A percentile compares a stretch with the other conserved stretches of the same genome.
These are phyloP conservation scores for Ophioninae sp. DNA, from an alignment of 2,888 invertebrate genomes.

Conservation along the genomic window DNA sequence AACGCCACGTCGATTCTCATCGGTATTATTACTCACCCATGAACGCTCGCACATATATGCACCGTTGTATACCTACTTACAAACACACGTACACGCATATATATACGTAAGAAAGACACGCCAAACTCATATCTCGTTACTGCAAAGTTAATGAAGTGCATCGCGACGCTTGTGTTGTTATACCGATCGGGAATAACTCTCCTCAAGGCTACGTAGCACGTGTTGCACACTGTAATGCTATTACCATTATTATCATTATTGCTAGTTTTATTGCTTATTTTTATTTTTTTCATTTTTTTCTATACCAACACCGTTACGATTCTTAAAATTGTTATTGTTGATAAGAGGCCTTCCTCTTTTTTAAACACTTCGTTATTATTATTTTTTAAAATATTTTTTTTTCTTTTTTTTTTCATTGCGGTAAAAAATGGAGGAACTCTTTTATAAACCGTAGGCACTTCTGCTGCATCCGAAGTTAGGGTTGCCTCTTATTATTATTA, in stretches of 20 bases:
- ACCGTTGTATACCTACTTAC: neutral
- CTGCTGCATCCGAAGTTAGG: no score
- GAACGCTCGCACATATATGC: neutral
- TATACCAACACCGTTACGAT: neutral
- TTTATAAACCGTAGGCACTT: no score
- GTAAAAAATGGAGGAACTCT: no score
- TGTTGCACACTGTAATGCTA: constrained; percentile 33
- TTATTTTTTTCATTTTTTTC: neutral
- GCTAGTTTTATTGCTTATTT: neutral
- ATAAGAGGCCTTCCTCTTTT: neutral
- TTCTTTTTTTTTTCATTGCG: no score
- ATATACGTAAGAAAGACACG: constrained; percentile 30
- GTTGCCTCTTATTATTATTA: no score
- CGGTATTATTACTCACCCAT: constrained; percentile 81
- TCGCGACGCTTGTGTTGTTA: constrained; percentile 41
- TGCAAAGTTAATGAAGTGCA: constrained; percentile 63
- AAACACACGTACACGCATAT: no score
- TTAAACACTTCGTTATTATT: neutral
- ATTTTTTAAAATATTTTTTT: neutral
- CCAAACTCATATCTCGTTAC: constrained; percentile 53
- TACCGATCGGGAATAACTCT: constrained; percentile 49
- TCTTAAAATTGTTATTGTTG: neutral
- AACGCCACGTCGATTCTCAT: constrained; percentile 87
- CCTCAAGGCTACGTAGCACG: constrained; percentile 36
- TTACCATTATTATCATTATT: constrained; percentile 8